Conservation (phyloP, 2,888 invertebrate genomes). For the Netelia fuscicornis region DNA sequence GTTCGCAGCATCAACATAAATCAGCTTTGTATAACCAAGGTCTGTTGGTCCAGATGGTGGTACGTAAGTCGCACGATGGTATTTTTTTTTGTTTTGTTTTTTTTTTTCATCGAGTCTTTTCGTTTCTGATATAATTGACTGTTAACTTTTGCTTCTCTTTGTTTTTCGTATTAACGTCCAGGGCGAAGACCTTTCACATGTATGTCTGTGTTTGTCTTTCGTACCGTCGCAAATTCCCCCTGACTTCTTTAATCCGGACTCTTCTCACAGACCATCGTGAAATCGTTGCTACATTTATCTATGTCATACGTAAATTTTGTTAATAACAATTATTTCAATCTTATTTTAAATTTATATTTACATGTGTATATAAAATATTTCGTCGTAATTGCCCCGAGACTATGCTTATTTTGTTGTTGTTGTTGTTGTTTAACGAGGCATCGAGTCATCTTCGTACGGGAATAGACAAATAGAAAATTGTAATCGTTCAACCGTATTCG, state of each 20-base stretch:
- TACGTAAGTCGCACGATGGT: conserved; percentile 29
- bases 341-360: neutral
- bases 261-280: neutral
- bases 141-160: neutral
- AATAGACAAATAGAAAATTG: no score
- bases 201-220: neutral
- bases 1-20: conserved; percentile 36
- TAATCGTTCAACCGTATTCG: no score
- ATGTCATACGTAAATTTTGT: neutral
- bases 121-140: conserved; percentile 1
- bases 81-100: neutral
- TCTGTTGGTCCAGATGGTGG: conserved; percentile 26
- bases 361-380: conserved; percentile 25
- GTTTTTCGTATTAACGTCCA: conserved; percentile 2
- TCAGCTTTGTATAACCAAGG: conserved; percentile 34
- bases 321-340: conserved; percentile 5
- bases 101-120: neutral
- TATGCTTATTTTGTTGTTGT: conserved; percentile 2
- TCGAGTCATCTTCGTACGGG: no score
- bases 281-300: neutral
- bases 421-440: no score
- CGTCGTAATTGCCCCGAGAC: neutral
- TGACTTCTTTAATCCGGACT: neutral
- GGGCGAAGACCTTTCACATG: neutral
- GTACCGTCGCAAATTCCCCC: neutral